Percentiles rank a stretch among this genome's conserved stretches.
Conservation (phyloP, 2,888 invertebrate genomes). For the Apotomis turbidana region DNA sequence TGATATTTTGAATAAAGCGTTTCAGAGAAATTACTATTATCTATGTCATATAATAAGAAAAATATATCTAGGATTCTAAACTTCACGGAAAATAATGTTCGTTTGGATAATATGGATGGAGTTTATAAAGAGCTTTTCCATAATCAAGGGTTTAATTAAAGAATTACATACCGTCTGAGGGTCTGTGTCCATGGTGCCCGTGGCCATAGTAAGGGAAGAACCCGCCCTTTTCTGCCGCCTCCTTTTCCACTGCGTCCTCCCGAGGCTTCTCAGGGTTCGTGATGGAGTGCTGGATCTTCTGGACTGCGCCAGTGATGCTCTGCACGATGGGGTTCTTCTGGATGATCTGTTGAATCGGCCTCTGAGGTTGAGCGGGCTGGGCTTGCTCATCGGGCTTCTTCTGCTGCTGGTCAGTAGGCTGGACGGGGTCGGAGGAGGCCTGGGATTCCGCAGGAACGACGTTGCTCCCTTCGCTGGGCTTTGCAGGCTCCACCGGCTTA, state of each 20-base stretch:
- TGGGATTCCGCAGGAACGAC: constrained; percentile 38
- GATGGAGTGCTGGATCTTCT: constrained; percentile 57
- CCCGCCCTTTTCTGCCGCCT: constrained; percentile 44
- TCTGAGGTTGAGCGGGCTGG: constrained; percentile 24
- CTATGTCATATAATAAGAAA: too few relatives aligned
- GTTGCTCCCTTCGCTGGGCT: constrained; percentile 45
- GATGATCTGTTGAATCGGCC: constrained; percentile 59
- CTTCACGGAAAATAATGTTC: too few relatives aligned
- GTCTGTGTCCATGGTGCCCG: constrained; percentile 43
- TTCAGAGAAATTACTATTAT: too few relatives aligned
- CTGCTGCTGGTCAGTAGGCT: constrained; percentile 41
- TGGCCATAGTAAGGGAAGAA: constrained; percentile 44
- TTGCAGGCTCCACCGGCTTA: constrained; percentile 37
- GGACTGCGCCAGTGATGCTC: constrained; percentile 58
- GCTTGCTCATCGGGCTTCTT: constrained; percentile 31
- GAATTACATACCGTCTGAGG: constrained; percentile 39
- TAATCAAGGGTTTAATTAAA: background rate
- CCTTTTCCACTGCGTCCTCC: constrained; percentile 45
- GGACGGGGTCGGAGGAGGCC: constrained; percentile 4
- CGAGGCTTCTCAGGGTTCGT: constrained; percentile 61
- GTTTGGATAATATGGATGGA: too few relatives aligned
- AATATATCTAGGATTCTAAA: too few relatives aligned
- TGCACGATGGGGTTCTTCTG: constrained; percentile 60
- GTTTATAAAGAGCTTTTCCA: background rate
- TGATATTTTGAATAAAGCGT: too few relatives aligned